Conservation (phyloP, 2,113 vertebrate genomes). For the Tyto alba region DNA sequence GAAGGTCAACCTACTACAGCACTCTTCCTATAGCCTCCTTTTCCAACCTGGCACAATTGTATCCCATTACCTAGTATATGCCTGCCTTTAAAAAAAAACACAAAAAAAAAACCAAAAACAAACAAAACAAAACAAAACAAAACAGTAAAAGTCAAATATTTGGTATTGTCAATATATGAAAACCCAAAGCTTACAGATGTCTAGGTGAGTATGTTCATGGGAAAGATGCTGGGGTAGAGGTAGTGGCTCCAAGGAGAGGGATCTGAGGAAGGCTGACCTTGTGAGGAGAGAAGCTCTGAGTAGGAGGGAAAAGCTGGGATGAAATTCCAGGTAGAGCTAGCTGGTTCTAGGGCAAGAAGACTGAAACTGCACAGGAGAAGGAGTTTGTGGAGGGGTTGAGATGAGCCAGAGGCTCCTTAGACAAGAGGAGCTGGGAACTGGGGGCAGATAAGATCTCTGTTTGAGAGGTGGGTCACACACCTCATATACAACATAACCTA, state of each 20-base stretch:
- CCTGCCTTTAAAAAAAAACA: not conserved
- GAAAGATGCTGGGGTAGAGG: not conserved
- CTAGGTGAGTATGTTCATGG: not conserved
- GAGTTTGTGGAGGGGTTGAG: not conserved
- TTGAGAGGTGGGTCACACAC: not conserved
- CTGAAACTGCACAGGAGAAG: not conserved
- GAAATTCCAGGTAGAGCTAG: not conserved
- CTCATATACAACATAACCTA: not conserved
- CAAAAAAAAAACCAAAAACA: rapidly evolving
- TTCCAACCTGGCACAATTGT: not conserved
- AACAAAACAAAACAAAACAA: too few species aligned
- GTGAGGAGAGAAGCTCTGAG: not conserved
- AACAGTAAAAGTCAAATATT: too few species aligned
- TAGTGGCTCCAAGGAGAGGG: not conserved
- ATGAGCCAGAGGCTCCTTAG: not conserved
- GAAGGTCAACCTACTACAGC: not conserved
- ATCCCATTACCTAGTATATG: not conserved
- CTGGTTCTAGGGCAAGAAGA: not conserved
- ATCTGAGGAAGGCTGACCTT: not conserved
- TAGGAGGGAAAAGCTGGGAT: not conserved
- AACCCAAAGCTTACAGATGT: not conserved
- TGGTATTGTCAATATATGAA: not conserved
- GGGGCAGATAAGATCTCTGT: not conserved
- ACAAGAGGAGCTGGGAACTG: not conserved
- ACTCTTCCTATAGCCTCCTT: not conserved